Conservation (phyloP, 1,140 invertebrate genomes). For the Prorops nasuta region DNA sequence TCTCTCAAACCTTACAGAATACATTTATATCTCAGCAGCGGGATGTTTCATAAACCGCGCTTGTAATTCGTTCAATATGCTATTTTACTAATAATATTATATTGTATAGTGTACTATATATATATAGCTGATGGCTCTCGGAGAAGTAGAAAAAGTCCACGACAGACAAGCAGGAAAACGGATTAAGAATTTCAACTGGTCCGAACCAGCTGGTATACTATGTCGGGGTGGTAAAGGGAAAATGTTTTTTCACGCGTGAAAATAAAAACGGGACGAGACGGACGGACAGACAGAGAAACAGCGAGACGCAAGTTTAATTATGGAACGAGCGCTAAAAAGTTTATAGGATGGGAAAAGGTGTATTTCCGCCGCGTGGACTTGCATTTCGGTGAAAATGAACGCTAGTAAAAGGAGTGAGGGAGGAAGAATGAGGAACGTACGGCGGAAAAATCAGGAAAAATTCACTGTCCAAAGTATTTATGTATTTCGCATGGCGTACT, state of each 20-base stretch:
- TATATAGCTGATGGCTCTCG: too few species aligned
- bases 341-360: slow-evolving; percentile 34
- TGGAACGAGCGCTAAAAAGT: slow-evolving; percentile 46
- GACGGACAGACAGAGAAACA: slow-evolving; percentile 48
- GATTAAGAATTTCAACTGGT: slow-evolving; percentile 24
- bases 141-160: too few species aligned
- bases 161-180: too few species aligned
- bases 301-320: slow-evolving; percentile 50
- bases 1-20: too few species aligned
- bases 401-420: slow-evolving; percentile 7
- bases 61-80: too few species aligned
- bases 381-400: slow-evolving; percentile 18
- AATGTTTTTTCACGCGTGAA: slow-evolving; percentile 23
- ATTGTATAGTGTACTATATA: too few species aligned
- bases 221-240: too few species aligned
- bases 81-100: too few species aligned
- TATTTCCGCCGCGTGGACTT: slow-evolving; percentile 16
- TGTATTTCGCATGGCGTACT: slow-evolving; percentile 34
- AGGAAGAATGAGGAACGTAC: slow-evolving; percentile 18
- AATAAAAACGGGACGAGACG: slow-evolving; percentile 32
- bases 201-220: neutral
- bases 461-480: slow-evolving; percentile 42
- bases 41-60: too few species aligned
- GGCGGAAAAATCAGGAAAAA: slow-evolving; percentile 4
- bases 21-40: too few species aligned